phyloP scores from a whole-genome alignment of 2,888 invertebrate genomes.

The Tenthredo livida region DNA sequence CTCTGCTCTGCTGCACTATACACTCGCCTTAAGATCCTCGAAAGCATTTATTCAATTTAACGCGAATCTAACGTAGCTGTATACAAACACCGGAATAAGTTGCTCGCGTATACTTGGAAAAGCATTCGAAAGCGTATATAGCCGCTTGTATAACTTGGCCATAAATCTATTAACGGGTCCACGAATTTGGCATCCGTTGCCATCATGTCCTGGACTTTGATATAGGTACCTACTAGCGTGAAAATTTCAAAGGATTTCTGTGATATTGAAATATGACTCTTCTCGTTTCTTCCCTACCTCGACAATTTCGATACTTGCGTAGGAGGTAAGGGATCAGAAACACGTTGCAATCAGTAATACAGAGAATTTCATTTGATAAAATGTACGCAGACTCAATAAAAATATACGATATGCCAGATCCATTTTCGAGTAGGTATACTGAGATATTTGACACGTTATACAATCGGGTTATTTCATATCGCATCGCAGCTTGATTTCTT shows the following conservation, averaged over 20 bases:
- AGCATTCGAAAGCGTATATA: not conserved
- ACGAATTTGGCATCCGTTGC: not conserved
- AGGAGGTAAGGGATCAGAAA: not conserved
- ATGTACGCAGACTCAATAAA: not conserved
- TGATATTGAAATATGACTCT: not conserved
- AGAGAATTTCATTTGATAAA: not conserved
- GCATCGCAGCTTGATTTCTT: not conserved
- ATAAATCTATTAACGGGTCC: not conserved
- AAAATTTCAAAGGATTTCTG: not conserved
- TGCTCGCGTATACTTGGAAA: not conserved
- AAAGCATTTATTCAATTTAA: conserved; percentile 31
- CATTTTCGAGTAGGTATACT: not conserved
- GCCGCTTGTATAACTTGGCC: not conserved
- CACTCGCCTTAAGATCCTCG: not conserved
- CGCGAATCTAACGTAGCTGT: not conserved
- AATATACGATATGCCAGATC: not conserved
- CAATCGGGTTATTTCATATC: not conserved
- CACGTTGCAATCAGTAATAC: not conserved
- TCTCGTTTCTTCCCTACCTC: not conserved
- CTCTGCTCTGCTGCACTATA: not conserved
- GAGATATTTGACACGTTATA: not conserved
- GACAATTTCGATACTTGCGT: not conserved
- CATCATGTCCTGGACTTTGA: not conserved
- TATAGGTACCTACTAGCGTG: not conserved
- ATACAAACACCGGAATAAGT: not conserved